phyloP scores from a whole-genome alignment of 2,797 vertebrate genomes.

The Manis pentadactyla region DNA sequence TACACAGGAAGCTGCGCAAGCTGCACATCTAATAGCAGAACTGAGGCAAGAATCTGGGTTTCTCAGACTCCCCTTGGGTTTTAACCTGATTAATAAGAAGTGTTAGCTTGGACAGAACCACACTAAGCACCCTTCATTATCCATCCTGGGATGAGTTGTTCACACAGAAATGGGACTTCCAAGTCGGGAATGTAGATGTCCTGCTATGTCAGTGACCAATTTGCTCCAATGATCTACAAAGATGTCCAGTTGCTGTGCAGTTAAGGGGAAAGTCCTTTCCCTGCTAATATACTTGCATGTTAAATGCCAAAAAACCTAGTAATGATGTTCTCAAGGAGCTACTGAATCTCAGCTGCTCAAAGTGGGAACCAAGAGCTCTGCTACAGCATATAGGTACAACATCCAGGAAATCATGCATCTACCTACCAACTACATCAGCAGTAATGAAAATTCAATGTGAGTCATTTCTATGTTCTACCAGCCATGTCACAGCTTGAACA shows the following conservation, averaged over 20 bases:
- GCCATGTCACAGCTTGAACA: not conserved
- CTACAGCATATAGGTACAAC: not conserved
- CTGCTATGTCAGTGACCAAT: not conserved
- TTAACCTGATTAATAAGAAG: conserved; percentile 50
- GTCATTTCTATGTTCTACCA: not conserved
- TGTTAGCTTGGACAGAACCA: not conserved
- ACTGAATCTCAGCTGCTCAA: not conserved
- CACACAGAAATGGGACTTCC: not conserved
- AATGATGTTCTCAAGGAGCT: not conserved
- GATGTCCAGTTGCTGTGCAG: not conserved
- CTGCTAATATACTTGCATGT: not conserved
- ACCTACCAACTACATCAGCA: not conserved
- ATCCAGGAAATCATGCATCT: not conserved
- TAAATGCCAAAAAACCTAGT: not conserved
- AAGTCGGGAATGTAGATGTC: not conserved
- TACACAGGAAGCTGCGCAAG: not conserved
- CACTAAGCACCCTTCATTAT: not conserved
- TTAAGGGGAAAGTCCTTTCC: not conserved
- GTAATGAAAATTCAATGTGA: not conserved
- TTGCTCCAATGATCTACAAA: not conserved
- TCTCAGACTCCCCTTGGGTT: conserved; percentile 2
- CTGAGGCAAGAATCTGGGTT: conserved; percentile 44
- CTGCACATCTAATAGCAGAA: not conserved
- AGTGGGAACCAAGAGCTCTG: not conserved
- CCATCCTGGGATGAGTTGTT: not conserved